A percentile compares a stretch with the other conserved stretches of the same genome.
Evolutionary conservation across 2,888 invertebrate genomes (phyloP).

Genomic region (Pammene fasciana): DNA sequence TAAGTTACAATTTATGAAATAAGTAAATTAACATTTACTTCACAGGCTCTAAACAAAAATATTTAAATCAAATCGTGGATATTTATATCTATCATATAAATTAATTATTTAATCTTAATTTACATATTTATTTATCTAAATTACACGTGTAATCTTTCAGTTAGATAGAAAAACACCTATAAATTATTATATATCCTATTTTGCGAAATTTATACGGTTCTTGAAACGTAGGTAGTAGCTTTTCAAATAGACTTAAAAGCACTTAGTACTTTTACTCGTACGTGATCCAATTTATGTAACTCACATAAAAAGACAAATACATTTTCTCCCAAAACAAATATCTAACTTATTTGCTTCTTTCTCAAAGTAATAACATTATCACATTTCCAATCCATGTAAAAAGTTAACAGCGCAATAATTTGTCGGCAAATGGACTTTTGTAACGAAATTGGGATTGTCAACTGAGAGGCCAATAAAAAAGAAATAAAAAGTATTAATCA

Average conservation of each 20-base stretch:
- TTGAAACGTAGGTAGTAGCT: no score
- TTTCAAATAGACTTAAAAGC: neutral
- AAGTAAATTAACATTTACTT: no score
- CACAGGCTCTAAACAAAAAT: no score
- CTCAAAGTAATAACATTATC: neutral
- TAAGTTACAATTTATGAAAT: no score
- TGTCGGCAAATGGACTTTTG: constrained; percentile 21
- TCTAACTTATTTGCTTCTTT: neutral
- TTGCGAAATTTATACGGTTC: no score
- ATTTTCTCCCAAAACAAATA: neutral
- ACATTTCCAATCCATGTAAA: constrained; percentile 14
- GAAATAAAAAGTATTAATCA: constrained; percentile 39
- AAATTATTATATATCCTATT: no score
- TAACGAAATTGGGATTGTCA: constrained; percentile 24
- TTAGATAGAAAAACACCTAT: no score
- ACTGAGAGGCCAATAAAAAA: constrained; percentile 36
- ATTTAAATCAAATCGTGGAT: no score
- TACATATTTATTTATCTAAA: no score
- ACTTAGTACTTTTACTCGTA: neutral
- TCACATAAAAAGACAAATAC: neutral
- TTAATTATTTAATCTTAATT: no score
- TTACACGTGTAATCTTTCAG: no score
- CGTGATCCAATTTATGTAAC: constrained; percentile 2
- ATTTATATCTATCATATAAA: no score
- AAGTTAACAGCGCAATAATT: constrained; percentile 17